Conservation (phyloP, 2,888 invertebrate genomes). For the Acleris emargana region DNA sequence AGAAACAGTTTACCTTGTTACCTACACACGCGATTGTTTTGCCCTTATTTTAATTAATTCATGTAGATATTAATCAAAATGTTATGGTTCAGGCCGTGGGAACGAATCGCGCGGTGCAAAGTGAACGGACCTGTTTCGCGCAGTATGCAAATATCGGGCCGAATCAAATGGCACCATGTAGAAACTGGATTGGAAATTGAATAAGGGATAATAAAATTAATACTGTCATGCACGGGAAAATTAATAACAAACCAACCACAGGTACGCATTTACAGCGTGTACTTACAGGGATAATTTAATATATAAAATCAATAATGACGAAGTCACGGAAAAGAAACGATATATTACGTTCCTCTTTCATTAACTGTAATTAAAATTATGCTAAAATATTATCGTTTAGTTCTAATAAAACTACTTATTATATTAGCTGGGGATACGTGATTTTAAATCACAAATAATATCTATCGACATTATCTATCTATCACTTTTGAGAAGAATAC, state of each 20-base stretch:
- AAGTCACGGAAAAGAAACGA: no score
- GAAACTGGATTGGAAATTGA: constrained; percentile 48
- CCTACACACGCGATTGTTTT: constrained; percentile 23
- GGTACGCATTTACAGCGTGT: no score
- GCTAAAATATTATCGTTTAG: no score
- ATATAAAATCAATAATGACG: no score
- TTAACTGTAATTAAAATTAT: no score
- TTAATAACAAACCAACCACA: neutral
- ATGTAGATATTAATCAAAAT: constrained; percentile 40
- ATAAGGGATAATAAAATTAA: constrained; percentile 5
- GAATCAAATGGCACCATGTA: constrained; percentile 44
- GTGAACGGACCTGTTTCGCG: constrained; percentile 70
- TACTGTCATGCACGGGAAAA: neutral
- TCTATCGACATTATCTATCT: no score
- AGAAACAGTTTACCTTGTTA: constrained; percentile 7
- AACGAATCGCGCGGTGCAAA: constrained; percentile 49
- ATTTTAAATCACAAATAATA: no score
- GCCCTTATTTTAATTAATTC: constrained; percentile 33
- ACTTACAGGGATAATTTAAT: no score
- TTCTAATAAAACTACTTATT: no score
- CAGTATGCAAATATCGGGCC: constrained; percentile 71
- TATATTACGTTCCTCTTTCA: no score
- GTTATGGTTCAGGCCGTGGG: constrained; percentile 47
- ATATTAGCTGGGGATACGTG: no score
- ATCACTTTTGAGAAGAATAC: no score